Conservation (phyloP, 2,797 vertebrate species). For the Pteronotus mesoamericanus region DNA sequence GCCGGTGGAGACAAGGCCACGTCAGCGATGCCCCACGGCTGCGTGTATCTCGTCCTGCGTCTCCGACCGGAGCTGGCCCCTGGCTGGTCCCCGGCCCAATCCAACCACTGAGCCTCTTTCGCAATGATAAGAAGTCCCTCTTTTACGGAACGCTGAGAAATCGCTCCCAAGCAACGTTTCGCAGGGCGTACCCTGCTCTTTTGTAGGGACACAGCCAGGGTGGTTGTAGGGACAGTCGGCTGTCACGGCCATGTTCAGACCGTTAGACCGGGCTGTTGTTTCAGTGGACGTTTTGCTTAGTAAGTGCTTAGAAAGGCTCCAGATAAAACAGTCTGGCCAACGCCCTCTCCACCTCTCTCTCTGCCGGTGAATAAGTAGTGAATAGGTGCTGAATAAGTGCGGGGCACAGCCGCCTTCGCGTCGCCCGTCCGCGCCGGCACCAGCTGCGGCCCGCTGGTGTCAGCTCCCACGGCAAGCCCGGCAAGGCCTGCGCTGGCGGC, state of each 20-base stretch:
- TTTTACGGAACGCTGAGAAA: neutral
- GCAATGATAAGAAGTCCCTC: neutral
- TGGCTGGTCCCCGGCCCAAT: neutral
- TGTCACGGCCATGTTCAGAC: neutral
- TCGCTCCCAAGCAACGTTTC: neutral
- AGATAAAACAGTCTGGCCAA: neutral
- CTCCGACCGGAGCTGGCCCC: neutral
- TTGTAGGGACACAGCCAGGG: neutral
- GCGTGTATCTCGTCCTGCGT: conserved; percentile 40
- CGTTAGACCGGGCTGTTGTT: neutral
- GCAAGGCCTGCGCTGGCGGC: neutral
- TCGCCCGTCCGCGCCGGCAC: no score
- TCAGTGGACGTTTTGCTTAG: neutral
- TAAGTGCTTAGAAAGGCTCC: neutral
- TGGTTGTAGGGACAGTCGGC: neutral
- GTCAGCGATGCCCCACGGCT: conserved; percentile 29
- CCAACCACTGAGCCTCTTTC: conserved; percentile 6
- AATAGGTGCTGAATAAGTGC: no score
- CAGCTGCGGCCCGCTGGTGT: neutral
- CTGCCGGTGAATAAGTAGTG: neutral
- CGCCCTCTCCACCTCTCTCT: neutral
- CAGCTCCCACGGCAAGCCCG: neutral
- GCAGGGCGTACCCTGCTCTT: neutral
- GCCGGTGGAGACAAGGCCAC: conserved; percentile 42
- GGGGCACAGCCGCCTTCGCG: no score